These are phyloP conservation scores for Thalassarche chlororhynchos DNA, from an alignment of 2,113 vertebrate species.

Conservation along the genomic window DNA sequence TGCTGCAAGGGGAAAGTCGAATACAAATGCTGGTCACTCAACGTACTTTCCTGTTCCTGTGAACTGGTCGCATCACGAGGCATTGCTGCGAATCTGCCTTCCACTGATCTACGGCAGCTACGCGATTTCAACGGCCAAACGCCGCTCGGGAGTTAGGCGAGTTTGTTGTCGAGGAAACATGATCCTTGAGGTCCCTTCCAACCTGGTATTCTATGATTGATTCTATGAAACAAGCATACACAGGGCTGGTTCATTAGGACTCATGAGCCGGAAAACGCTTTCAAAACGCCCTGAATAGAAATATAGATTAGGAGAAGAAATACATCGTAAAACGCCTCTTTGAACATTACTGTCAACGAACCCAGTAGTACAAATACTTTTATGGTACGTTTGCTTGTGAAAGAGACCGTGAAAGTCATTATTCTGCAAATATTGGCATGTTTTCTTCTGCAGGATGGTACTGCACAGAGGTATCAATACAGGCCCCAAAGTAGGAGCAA, in stretches of 20 bases:
- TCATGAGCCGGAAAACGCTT: neutral
- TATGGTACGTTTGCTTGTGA: neutral
- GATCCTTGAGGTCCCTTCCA: neutral
- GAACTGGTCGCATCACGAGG: fast-evolving
- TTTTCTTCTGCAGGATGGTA: neutral
- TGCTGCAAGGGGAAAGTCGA: neutral
- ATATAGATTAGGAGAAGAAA: neutral
- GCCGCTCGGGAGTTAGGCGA: neutral
- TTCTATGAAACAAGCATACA: neutral
- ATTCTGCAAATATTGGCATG: neutral
- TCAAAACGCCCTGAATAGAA: neutral
- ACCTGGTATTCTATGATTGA: neutral
- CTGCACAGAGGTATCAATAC: neutral
- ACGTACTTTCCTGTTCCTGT: neutral
- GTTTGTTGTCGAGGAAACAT: fast-evolving
- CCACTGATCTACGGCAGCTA: neutral
- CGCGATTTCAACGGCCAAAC: neutral
- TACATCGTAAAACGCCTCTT: neutral
- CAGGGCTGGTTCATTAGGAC: neutral
- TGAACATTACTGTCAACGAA: fast-evolving
- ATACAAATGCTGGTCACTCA: neutral
- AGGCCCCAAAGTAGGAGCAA: neutral
- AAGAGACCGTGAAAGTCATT: neutral
- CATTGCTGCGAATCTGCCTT: neutral
- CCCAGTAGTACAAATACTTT: neutral